A percentile compares a stretch with the other conserved stretches of the same genome.
Evolutionary conservation across 1,140 invertebrate genomes (phyloP).

Genomic region (Vanessa atalanta): DNA sequence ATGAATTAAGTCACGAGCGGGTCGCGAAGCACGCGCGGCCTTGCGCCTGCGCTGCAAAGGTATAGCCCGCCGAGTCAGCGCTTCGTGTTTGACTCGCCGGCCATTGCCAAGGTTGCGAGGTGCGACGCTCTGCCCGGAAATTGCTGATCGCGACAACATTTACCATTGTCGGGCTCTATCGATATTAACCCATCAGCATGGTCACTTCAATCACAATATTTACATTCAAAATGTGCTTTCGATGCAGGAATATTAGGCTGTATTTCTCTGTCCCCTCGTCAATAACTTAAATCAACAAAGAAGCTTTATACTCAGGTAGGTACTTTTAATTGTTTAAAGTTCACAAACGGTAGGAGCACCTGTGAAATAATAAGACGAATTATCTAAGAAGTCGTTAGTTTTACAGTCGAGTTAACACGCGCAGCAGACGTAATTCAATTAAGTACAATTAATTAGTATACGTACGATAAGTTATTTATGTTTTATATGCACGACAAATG

Average conservation of each 20-base stretch:
- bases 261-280: too few species aligned
- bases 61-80: constrained; percentile 12
- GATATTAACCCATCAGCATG: neutral
- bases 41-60: constrained; percentile 11
- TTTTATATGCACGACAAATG: neutral
- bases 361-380: too few species aligned
- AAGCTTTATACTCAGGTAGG: too few species aligned
- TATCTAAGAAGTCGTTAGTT: too few species aligned
- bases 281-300: too few species aligned
- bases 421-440: neutral
- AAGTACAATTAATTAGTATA: neutral
- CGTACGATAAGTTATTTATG: neutral
- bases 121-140: constrained; percentile 20
- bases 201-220: too few species aligned
- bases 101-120: constrained; percentile 35
- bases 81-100: constrained; percentile 13
- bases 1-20: constrained; percentile 26
- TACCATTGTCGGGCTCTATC: constrained; percentile 5
- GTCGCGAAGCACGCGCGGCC: constrained; percentile 33
- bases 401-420: too few species aligned
- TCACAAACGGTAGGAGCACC: too few species aligned
- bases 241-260: too few species aligned
- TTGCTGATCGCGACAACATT: constrained; percentile 19
- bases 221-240: too few species aligned
- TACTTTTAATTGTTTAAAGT: too few species aligned